Base-by-base conservation (phyloP, 2,888 invertebrate species). In the Aporophyla lueneburgensis region DNA sequence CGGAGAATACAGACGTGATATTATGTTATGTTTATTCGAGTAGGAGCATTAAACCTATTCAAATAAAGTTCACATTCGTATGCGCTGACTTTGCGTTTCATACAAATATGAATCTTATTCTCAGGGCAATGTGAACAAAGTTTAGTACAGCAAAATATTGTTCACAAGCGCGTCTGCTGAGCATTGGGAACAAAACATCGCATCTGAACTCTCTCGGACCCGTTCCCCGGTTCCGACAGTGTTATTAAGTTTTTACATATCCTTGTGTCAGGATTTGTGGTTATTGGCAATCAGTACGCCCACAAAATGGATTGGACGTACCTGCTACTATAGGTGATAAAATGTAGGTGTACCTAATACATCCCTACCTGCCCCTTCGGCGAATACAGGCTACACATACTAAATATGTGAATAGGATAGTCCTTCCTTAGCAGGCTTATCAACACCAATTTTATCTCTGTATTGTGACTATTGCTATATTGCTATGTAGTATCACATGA, bases 401-500 rank as follows among this genome's bases (percentile, higher is more conserved):
- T 16, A 21, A 7, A 2, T 21, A n/a, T 14, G 24, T 63, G 12
- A 51, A 9, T 63, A 46, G 40, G 19, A 24, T 4, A 62, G 40
- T 2, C 19, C 27, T 27, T 2, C 19, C 27, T 27, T 46, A n/a
- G 33, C 21, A 24, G 10, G 21, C 9, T 66, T 58, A 53, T 61
- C 33, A 49, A n/a, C 16, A 61, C 10, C 2, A 33, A 74, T 58
- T 27, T 61, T 77, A 61, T 77, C 59, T 46, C 2, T 53, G 9
- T 33, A 61, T 49, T 78, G 21, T 27, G 14, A 43, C 10, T 12
- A 51, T 66, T 66, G 33, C 12, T 56, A 21, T 33, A 16, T 49
- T 62, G 27, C 12, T 56, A 21, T 16, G 24, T 68, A 76, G 40
- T 67, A 67, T 71, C 80, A 74, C 33, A 56, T 33, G 12, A 51